A percentile compares a stretch with the other conserved stretches of the same genome.
Evolutionary conservation across 2,888 invertebrate species (phyloP).

Genomic region (Linnaemya vulpina): DNA sequence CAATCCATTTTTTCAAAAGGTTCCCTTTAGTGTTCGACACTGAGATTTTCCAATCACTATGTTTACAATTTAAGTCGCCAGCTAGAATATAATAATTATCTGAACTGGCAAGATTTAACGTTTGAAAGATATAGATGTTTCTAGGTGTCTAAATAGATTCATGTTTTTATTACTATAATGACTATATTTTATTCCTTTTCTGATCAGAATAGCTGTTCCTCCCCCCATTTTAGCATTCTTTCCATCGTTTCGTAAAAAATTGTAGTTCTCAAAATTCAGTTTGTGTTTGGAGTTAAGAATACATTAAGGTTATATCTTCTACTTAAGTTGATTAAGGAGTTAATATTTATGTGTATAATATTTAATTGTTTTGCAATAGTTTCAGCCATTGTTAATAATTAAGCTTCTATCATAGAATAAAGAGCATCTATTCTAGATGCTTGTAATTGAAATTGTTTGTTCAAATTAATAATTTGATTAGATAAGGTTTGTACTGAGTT

Average conservation of each 20-base stretch:
- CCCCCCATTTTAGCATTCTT: constrained; percentile 1
- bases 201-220: constrained; percentile 9
- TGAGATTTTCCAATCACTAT: too few species aligned
- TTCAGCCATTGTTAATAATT: constrained; percentile 7
- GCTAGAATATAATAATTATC: constrained; percentile 8
- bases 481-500: constrained; percentile 11
- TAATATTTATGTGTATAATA: too few species aligned
- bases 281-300: neutral
- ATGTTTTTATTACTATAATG: neutral
- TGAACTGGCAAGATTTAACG: neutral
- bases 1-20: constrained; percentile 5
- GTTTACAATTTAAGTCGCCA: too few species aligned
- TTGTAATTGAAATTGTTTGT: constrained; percentile 28
- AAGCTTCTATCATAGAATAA: constrained; percentile 15
- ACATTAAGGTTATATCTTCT: too few species aligned
- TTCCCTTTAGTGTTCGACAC: too few species aligned
- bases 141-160: neutral
- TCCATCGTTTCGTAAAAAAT: constrained; percentile 9
- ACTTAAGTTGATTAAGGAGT: neutral
- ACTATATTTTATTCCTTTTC: constrained; percentile 16
- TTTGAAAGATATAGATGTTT: constrained; percentile 13
- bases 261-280: constrained; percentile 1
- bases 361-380: constrained; percentile 17
- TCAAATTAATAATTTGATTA: constrained; percentile 31
- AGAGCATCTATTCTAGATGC: constrained; percentile 26